Percentiles rank a stretch among this genome's conserved stretches.
Conservation (phyloP, 1,140 invertebrate species). For the Hetaerina americana region DNA sequence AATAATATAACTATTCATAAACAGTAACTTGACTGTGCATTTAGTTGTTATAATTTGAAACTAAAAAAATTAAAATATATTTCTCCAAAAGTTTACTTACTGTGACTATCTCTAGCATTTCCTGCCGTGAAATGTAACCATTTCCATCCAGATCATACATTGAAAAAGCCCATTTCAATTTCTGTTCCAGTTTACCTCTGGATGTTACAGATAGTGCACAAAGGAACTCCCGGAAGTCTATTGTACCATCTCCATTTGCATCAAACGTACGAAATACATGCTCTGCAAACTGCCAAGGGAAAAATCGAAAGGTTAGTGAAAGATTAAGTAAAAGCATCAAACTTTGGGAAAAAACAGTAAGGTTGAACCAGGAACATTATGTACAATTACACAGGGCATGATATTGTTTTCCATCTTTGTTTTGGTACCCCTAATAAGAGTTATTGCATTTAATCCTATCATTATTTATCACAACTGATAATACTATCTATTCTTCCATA, state of each 20-base stretch:
- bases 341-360: no score
- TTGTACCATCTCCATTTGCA: constrained; percentile 92
- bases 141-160: constrained; percentile 95
- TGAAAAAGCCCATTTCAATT: constrained; percentile 94
- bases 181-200: constrained; percentile 90
- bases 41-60: constrained; percentile 20
- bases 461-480: no score
- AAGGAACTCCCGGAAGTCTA: constrained; percentile 95
- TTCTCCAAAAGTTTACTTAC: constrained; percentile 48
- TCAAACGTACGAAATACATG: constrained; percentile 98
- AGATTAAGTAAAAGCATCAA: no score
- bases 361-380: no score
- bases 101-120: constrained; percentile 94
- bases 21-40: not conserved
- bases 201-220: constrained; percentile 92
- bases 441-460: no score
- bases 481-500: no score
- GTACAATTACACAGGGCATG: no score
- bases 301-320: no score
- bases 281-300: constrained; percentile 94
- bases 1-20: no score
- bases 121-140: constrained; percentile 85
- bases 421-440: no score
- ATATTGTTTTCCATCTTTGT: no score
- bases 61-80: no score